Evolutionary conservation across 2,888 invertebrate species (phyloP), one percentile per base, ranked within the genome.

Genomic region (Heliconius ethilla): DNA sequence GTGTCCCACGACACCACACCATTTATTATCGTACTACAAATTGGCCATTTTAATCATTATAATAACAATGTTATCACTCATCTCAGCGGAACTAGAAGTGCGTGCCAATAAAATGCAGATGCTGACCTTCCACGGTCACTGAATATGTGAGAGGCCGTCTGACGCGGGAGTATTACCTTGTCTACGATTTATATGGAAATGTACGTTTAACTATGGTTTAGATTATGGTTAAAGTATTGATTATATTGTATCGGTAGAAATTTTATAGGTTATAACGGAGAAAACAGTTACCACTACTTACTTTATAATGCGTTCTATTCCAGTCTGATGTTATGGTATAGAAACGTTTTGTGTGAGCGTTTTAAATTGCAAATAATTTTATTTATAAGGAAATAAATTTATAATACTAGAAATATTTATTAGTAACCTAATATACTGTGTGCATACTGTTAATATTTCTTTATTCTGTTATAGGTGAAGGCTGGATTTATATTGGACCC

Each of bases 101-200:
- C 70, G 70, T 72, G 72, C 55, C 37, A 40, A 70, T 75, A 65
- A 73, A 76, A 80, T 80, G 76, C 75, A 72, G 80, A 80, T 67
- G 62, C 11, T 79, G 81, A 82, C 89, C 88, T 89, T 87, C 86
- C 85, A 83, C 87, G 85, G 86, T 85, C 83, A 83, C 85, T 86
- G 86, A 86, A 87, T 87, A 86, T 85, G 86, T 85, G 84, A 87
- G 81, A 84, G 83, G 81, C 81, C 77, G 73, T 77, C 75, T 87
- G 81, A 85, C 85, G 86, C 82, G 82, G 80, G 81, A 81, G 86
- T 85, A 87, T 87, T 86, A 88, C 85, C 84, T 85, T 81, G 82
- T 85, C 83, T 83, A 83, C 87, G 84, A 88, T 89, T 88, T 87
- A 83, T 87, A 89, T 89, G 88, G 88, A 86, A 89, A 89, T 84